A percentile compares a stretch with the other conserved stretches of the same genome.
These are phyloP conservation scores for Dendrolimus pini DNA, from an alignment of 2,888 invertebrate genomes.

Conservation along the genomic window DNA sequence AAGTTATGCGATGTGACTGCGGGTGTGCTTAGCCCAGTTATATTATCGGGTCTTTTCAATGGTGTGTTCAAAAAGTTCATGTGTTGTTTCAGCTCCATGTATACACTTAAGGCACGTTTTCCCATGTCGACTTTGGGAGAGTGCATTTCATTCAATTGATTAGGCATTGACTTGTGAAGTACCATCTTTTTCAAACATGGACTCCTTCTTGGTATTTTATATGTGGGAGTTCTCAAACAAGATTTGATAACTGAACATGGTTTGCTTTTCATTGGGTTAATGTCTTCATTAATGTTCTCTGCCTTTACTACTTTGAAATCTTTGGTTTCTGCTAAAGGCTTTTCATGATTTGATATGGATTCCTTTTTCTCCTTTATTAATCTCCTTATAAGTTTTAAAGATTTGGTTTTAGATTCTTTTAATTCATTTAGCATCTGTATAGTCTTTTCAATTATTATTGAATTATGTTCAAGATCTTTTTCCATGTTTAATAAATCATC, in stretches of 20 bases:
- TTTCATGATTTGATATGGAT: background rate
- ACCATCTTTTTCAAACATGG: conserved; percentile 46
- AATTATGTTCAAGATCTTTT: conserved; percentile 36
- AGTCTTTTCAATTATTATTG: conserved; percentile 42
- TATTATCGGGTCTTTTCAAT: conserved; percentile 24
- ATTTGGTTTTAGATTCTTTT: conserved; percentile 40
- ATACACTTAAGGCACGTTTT: conserved; percentile 45
- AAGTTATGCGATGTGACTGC: conserved; percentile 53
- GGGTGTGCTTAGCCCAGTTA: conserved; percentile 41
- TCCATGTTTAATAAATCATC: conserved; percentile 41
- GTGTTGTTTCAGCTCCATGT: conserved; percentile 57
- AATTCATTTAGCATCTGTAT: conserved; percentile 36
- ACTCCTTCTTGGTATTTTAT: conserved; percentile 57
- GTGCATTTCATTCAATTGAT: conserved; percentile 27
- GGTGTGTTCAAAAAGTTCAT: conserved; percentile 61
- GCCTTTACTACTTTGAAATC: conserved; percentile 3
- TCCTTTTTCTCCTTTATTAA: conserved; percentile 37
- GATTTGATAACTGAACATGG: conserved; percentile 42
- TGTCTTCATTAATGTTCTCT: too few relatives aligned
- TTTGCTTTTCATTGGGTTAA: conserved; percentile 20
- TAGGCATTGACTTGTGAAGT: conserved; percentile 50
- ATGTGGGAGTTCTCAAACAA: conserved; percentile 44
- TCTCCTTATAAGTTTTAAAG: conserved; percentile 39
- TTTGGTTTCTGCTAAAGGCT: background rate
- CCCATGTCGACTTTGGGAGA: conserved; percentile 39